phyloP scores from a whole-genome alignment of 1,140 invertebrate species.

The Neodiprion fabricii region DNA sequence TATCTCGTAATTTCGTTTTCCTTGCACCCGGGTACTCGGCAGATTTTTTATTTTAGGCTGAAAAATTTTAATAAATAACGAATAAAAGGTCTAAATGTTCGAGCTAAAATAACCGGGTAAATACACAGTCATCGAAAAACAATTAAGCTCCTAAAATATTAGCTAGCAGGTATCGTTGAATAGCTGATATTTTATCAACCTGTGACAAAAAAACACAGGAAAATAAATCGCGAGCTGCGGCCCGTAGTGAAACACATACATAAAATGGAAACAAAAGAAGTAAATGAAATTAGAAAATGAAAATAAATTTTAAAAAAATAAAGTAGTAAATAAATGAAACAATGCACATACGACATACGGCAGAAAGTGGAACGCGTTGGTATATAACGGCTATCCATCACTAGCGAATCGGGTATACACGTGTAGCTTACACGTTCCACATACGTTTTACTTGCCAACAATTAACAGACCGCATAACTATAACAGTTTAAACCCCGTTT shows the following conservation, averaged over 20 bases:
- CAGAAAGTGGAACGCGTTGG: background rate
- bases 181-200: conserved; percentile 54
- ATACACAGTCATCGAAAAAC: conserved; percentile 52
- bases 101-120: no score
- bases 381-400: background rate
- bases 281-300: no score
- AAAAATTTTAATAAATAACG: no score
- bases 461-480: background rate
- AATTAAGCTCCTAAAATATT: conserved; percentile 58
- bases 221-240: no score
- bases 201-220: background rate
- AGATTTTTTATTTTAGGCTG: no score
- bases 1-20: no score
- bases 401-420: background rate
- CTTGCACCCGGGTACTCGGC: no score
- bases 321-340: no score
- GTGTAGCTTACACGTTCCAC: background rate
- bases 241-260: no score
- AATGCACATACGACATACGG: background rate
- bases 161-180: conserved; percentile 49
- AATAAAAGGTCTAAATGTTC: no score
- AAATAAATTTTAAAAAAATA: no score
- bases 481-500: background rate
- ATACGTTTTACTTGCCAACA: background rate
- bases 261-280: no score